A percentile compares a stretch with the other conserved stretches of the same genome.
phyloP scores from a whole-genome alignment of 2,888 invertebrate genomes.

The Lumbricus terrestris region DNA sequence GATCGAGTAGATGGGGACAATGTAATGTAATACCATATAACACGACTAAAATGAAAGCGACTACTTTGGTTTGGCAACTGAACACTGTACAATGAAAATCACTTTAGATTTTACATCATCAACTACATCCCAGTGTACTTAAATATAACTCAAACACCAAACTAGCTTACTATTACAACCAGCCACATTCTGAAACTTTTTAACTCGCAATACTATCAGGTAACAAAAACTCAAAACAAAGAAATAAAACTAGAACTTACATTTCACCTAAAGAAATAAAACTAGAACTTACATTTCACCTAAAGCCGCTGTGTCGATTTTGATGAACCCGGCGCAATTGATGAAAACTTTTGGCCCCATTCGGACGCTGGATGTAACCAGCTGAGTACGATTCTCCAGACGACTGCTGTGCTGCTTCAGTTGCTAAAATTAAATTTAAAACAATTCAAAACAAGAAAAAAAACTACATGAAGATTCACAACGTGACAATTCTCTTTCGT shows the following conservation, averaged over 20 bases:
- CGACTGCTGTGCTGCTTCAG: conserved; percentile 74
- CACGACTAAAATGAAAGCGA: neutral
- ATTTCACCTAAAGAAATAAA: neutral
- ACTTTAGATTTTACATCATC: neutral
- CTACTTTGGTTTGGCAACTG: neutral
- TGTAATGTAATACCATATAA: neutral
- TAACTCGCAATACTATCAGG: no score
- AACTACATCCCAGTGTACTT: neutral
- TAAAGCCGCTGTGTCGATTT: conserved; percentile 92
- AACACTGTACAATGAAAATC: neutral
- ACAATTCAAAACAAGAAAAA: neutral
- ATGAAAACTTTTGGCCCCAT: conserved; percentile 98
- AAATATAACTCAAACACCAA: neutral
- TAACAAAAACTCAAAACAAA: no score
- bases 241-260: no score
- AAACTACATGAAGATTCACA: neutral
- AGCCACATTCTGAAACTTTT: no score
- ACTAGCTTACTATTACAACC: no score
- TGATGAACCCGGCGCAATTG: conserved; percentile 97
- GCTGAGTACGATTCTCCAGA: conserved; percentile 87
- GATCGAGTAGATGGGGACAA: no score
- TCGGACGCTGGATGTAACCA: conserved; percentile 91
- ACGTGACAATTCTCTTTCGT: no score
- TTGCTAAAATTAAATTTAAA: conserved; percentile 63
- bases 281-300: conserved; percentile 68